These are phyloP conservation scores for Plotosus lineatus DNA, from an alignment of 2,113 vertebrate species.

Conservation along the genomic window DNA sequence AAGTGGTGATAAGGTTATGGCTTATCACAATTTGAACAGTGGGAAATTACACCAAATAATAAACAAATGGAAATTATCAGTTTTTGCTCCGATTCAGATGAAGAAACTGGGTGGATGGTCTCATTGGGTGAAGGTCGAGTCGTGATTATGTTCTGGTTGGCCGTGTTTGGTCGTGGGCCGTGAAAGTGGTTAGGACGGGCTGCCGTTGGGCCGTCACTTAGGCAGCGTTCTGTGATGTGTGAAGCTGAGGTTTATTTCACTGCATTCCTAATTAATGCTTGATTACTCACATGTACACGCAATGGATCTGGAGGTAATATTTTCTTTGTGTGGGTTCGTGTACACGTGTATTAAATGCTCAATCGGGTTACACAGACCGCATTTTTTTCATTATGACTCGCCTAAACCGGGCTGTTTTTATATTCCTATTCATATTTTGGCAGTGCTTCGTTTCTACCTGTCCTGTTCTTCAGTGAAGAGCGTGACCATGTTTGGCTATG, in stretches of 20 bases:
- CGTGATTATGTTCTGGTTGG: background rate
- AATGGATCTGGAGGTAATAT: background rate
- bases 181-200: background rate
- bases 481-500: background rate
- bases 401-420: background rate
- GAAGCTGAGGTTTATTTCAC: background rate
- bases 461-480: constrained; percentile 9
- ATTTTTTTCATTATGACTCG: too few species aligned
- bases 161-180: background rate
- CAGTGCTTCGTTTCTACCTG: background rate
- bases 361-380: too few species aligned
- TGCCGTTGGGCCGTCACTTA: background rate
- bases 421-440: too few species aligned
- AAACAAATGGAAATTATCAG: background rate
- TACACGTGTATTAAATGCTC: too few species aligned
- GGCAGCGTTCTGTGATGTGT: background rate
- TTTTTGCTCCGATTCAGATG: background rate
- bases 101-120: background rate
- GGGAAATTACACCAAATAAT: background rate
- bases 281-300: background rate
- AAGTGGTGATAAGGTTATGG: too few species aligned
- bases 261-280: background rate
- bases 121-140: background rate
- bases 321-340: background rate
- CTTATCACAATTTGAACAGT: background rate